These are phyloP conservation scores for Oryzias melastigma DNA, from an alignment of 2,113 vertebrate species.

Conservation along the genomic window DNA sequence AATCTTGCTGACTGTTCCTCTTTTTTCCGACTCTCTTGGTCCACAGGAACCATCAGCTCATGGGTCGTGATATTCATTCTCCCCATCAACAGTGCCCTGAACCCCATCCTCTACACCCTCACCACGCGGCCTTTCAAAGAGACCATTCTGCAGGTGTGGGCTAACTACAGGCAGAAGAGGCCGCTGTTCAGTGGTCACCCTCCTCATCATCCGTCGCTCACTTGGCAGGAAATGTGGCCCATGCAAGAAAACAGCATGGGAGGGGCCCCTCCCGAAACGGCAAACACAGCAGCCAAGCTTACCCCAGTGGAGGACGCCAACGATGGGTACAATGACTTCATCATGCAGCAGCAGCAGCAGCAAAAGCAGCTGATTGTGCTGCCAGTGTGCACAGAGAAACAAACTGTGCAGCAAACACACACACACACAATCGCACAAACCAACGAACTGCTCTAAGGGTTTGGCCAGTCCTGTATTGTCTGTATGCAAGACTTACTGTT, in stretches of 20 bases:
- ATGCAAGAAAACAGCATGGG: conserved; percentile 77
- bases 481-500: neutral
- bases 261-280: conserved; percentile 59
- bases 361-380: conserved; percentile 28
- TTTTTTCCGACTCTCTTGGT: neutral
- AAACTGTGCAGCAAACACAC: neutral
- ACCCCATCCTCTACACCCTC: conserved; percentile 96
- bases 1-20: neutral
- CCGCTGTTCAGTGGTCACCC: conserved; percentile 76
- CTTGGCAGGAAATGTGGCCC: conserved; percentile 93
- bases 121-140: conserved; percentile 97
- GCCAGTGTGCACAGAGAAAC: conserved; percentile 31
- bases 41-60: conserved; percentile 89
- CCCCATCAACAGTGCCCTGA: conserved; percentile 96
- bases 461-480: neutral
- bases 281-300: conserved; percentile 42
- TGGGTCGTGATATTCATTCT: conserved; percentile 98
- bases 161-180: conserved; percentile 86
- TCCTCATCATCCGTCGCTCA: conserved; percentile 80
- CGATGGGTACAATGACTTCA: conserved; percentile 22
- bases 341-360: conserved; percentile 1
- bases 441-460: conserved; percentile 27
- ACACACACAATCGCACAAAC: conserved; percentile 9
- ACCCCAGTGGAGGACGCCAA: conserved; percentile 47
- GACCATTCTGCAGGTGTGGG: conserved; percentile 91